Conservation (phyloP, 2,113 vertebrate species). For the Rhea americana region DNA sequence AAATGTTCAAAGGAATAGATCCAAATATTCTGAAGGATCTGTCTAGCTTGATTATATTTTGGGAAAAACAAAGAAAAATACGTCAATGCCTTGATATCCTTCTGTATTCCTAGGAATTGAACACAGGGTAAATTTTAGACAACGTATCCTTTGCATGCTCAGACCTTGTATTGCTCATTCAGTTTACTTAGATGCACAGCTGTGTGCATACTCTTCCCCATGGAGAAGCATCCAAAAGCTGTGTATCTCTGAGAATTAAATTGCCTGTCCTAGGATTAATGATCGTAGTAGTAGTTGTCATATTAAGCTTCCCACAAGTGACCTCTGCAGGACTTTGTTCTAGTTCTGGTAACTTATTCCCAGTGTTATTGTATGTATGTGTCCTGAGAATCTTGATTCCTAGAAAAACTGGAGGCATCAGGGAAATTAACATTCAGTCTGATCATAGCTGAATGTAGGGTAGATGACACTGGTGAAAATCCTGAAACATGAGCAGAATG, state of each 20-base stretch:
- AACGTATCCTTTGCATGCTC: accelerated
- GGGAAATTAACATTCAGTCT: neutral
- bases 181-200: neutral
- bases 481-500: neutral
- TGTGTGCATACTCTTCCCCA: neutral
- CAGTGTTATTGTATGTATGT: neutral
- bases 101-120: neutral
- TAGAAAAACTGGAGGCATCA: neutral
- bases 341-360: neutral
- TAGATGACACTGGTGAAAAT: neutral
- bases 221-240: neutral
- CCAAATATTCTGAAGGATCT: neutral
- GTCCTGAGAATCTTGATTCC: neutral
- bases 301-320: neutral
- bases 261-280: neutral
- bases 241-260: neutral
- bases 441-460: neutral
- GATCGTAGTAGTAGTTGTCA: neutral
- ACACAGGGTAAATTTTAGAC: neutral
- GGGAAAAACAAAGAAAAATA: neutral
- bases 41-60: neutral
- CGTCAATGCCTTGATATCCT: neutral
- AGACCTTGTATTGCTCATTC: neutral
- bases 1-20: neutral
- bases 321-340: neutral